phyloP scores from a whole-genome alignment of 2,113 vertebrate species.

The Sylvia atricapilla region DNA sequence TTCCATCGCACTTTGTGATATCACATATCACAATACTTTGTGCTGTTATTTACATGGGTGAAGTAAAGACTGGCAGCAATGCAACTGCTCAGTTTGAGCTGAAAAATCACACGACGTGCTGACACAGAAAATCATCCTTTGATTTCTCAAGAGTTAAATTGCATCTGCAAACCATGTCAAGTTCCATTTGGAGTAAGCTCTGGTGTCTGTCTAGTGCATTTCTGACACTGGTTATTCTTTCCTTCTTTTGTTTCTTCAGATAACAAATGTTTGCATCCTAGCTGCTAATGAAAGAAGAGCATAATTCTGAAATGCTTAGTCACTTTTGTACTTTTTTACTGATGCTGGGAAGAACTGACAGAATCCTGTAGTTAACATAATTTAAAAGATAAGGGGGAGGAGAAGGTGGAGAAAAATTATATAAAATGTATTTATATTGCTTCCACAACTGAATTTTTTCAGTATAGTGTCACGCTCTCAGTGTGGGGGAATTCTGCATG shows the following conservation, averaged over 20 bases:
- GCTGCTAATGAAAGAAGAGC: background rate
- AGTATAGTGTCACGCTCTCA: background rate
- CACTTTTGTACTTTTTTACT: background rate
- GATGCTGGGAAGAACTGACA: background rate
- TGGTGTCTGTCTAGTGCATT: background rate
- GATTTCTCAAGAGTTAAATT: conserved; percentile 43
- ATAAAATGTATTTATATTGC: conserved; percentile 3
- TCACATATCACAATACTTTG: background rate
- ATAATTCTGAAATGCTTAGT: background rate
- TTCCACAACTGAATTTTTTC: background rate
- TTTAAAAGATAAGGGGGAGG: background rate
- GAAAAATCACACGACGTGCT: background rate
- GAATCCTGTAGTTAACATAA: background rate
- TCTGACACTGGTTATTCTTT: background rate
- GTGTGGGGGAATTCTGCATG: background rate
- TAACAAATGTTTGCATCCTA: background rate
- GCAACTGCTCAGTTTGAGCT: background rate
- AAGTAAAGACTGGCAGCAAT: background rate
- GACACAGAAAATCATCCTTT: background rate
- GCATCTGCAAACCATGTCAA: background rate
- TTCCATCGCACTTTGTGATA: background rate
- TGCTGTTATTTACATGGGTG: background rate
- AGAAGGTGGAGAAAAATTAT: background rate
- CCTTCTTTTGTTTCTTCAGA: background rate
- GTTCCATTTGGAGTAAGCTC: background rate